These are phyloP conservation scores for Spilosoma lubricipeda DNA, from an alignment of 2,888 invertebrate species.

Conservation along the genomic window DNA sequence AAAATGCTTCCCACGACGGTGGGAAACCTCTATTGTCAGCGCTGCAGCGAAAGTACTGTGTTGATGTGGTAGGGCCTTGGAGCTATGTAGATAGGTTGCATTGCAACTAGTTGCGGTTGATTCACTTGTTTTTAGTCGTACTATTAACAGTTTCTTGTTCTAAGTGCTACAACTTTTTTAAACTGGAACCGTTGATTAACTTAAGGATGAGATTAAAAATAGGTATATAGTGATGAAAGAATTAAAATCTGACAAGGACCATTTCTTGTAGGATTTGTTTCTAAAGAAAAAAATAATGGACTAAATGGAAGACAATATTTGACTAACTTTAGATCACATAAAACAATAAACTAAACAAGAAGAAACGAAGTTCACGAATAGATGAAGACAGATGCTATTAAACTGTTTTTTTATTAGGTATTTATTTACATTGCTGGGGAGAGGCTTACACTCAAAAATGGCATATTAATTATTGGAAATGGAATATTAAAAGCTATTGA, in stretches of 20 bases:
- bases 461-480: too few relatives aligned
- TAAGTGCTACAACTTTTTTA: background rate
- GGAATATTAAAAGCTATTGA: too few relatives aligned
- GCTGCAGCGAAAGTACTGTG: conserved; percentile 48
- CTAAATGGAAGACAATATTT: background rate
- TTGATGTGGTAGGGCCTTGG: conserved; percentile 52
- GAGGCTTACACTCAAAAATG: too few relatives aligned
- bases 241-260: background rate
- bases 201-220: background rate
- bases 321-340: background rate
- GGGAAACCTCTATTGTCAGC: conserved; percentile 49
- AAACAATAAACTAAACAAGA: background rate
- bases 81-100: conserved; percentile 37
- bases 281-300: background rate
- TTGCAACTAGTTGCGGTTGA: conserved; percentile 29
- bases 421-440: background rate
- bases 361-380: background rate
- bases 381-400: background rate
- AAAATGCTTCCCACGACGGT: conserved; percentile 53
- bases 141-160: background rate
- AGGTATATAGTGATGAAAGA: background rate
- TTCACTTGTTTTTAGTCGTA: conserved; percentile 4
- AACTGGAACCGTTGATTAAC: background rate
- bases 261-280: background rate
- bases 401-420: background rate